phyloP scores from a whole-genome alignment of 2,113 vertebrate species.

The Sceloporus undulatus region DNA sequence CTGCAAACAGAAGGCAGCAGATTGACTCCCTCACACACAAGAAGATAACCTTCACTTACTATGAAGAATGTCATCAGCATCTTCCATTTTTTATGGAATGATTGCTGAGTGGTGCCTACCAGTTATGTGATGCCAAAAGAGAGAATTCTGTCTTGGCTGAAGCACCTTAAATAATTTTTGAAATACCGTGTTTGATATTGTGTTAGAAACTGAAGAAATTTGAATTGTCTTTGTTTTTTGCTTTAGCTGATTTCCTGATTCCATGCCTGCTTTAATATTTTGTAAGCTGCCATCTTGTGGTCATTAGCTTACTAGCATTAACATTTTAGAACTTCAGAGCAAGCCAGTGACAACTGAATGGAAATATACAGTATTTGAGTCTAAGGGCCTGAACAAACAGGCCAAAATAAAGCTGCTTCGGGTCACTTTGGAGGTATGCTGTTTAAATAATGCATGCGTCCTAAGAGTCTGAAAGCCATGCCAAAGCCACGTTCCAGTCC shows the following conservation, averaged over 20 bases:
- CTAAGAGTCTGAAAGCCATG: too few relatives aligned
- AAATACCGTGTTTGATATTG: not conserved
- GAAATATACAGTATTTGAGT: not conserved
- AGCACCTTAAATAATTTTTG: not conserved
- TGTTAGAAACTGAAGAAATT: not conserved
- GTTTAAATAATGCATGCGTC: too few relatives aligned
- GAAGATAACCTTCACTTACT: not conserved
- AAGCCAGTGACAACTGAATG: not conserved
- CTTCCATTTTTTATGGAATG: not conserved
- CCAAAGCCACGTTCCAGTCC: too few relatives aligned
- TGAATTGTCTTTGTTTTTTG: not conserved
- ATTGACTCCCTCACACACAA: not conserved
- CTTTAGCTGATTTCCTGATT: not conserved
- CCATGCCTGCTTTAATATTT: constrained; percentile 4
- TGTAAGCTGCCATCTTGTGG: constrained; percentile 23
- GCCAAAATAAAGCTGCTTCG: too few relatives aligned
- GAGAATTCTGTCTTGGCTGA: not conserved
- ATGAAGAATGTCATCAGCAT: not conserved
- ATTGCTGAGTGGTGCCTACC: not conserved
- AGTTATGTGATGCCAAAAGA: not conserved
- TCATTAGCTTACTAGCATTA: not conserved
- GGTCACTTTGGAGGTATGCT: too few relatives aligned
- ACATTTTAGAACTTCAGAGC: not conserved
- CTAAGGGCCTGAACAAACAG: not conserved
- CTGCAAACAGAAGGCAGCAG: not conserved